Conservation (phyloP, 1,140 invertebrate genomes). For the Nylanderia fulva region DNA sequence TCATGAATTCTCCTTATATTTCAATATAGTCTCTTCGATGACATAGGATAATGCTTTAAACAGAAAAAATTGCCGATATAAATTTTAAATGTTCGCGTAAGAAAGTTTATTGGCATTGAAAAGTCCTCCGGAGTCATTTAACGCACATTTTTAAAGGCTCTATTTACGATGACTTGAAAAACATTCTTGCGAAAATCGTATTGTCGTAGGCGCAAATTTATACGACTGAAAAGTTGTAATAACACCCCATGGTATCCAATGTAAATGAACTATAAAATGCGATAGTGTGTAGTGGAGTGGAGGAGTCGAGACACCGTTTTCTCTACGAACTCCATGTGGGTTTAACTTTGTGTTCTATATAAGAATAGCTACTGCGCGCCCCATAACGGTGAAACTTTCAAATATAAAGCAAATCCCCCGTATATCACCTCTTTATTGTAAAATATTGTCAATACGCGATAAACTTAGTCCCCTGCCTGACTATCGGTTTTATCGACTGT, state of each 20-base stretch:
- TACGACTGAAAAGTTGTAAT: conserved; percentile 63
- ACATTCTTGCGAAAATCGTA: conserved; percentile 15
- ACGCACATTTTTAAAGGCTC: not conserved
- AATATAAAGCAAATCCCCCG: conserved; percentile 64
- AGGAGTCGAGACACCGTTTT: conserved; percentile 16
- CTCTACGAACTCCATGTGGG: conserved; percentile 54
- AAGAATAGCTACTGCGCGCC: conserved; percentile 51
- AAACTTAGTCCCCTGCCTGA: conserved; percentile 32
- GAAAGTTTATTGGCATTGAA: not conserved
- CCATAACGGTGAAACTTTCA: conserved; percentile 53
- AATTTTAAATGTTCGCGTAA: not conserved
- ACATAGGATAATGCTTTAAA: not conserved
- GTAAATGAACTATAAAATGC: conserved; percentile 58
- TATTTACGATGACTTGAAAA: not conserved
- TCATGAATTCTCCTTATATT: too few species aligned
- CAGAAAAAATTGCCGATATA: not conserved
- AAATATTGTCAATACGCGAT: conserved; percentile 71
- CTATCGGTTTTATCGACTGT: conserved; percentile 50
- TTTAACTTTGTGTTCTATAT: conserved; percentile 61
- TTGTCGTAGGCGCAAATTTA: conserved; percentile 43
- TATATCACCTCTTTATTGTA: conserved; percentile 65
- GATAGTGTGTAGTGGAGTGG: conserved; percentile 6
- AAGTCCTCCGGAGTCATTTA: not conserved
- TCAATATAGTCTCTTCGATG: too few species aligned
- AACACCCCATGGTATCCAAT: conserved; percentile 60